Base-by-base conservation (phyloP, 2,888 invertebrate species). In the Frankliniella intonsa region DNA sequence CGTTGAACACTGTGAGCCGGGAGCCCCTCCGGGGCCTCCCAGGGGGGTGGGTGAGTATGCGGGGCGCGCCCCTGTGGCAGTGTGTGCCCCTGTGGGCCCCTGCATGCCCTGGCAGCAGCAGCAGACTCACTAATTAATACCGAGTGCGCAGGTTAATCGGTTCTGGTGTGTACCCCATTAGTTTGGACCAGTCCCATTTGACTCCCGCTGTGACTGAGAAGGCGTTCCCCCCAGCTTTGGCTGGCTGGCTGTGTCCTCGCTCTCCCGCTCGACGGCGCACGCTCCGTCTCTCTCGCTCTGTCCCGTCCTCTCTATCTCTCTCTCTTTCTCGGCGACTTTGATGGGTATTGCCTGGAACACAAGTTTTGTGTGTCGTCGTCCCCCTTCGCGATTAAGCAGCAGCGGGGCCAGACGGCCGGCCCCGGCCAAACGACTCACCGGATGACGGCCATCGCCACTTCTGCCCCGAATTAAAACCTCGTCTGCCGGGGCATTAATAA, bases 81-180 rank as follows among this genome's bases (percentile, higher is more conserved):
- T 38, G 38, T 38, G 38, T 3, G 38, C 38, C 38, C 38, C 38
- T 38, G 14, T 19, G 17, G 55, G 55, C 55, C 55, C 55, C 19
- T 2, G 38, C 38, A 38, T 38, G 38, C 38, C 38, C 38, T 38
- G 38, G 38, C 38, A 38, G 38, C 38, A 38, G 38, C 38, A 38
- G 38, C 38, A 25, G 69, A 76, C 69, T 76, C 69, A 76, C 69
- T 76, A 76, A 76, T 76, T 76, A 76, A 76, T 76, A 76, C 69
- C 69, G 69, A 76, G 69, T 76, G 69, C 69, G 69, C 69, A 76
- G 69, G 69, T 76, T 76, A 76, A 76, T 76, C 69, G 69, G 69
- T 25, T 25, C 69, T 25, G 69, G 69, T 76, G 69, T 76, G 69
- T 76, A 76, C 69, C 69, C 69, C 69, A 76, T 76, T 76, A 76